These are phyloP conservation scores for Gymnarchus niloticus DNA, from an alignment of 2,113 vertebrate genomes.

Conservation along the genomic window DNA sequence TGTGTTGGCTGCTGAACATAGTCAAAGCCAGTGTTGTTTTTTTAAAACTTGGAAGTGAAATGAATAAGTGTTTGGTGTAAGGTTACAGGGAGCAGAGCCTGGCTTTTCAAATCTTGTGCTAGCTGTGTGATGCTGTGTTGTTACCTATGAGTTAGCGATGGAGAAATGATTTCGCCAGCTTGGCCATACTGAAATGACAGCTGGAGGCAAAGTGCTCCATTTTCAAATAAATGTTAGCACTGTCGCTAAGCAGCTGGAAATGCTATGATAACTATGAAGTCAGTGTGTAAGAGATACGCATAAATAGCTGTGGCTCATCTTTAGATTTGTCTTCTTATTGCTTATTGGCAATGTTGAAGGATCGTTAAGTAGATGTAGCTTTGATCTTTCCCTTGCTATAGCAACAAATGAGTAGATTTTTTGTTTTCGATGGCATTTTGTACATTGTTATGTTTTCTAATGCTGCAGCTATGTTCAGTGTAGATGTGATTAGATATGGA, in stretches of 20 bases:
- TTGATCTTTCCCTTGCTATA: background rate
- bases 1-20: background rate
- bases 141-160: slow-evolving; percentile 2
- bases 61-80: background rate
- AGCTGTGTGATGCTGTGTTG: background rate
- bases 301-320: background rate
- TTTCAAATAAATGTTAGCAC: background rate
- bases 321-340: background rate
- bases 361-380: background rate
- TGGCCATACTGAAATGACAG: background rate
- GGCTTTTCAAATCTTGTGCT: background rate
- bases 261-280: background rate
- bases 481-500: background rate
- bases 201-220: background rate
- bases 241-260: background rate
- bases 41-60: background rate
- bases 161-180: background rate
- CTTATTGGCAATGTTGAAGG: background rate
- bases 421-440: background rate
- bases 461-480: background rate
- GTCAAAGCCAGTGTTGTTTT: background rate
- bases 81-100: background rate
- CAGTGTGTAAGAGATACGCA: background rate
- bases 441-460: background rate
- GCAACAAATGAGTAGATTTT: background rate